A percentile compares a stretch with the other conserved stretches of the same genome.
These are phyloP conservation scores for Tortrix viridana DNA, from an alignment of 2,888 invertebrate genomes.

Conservation along the genomic window DNA sequence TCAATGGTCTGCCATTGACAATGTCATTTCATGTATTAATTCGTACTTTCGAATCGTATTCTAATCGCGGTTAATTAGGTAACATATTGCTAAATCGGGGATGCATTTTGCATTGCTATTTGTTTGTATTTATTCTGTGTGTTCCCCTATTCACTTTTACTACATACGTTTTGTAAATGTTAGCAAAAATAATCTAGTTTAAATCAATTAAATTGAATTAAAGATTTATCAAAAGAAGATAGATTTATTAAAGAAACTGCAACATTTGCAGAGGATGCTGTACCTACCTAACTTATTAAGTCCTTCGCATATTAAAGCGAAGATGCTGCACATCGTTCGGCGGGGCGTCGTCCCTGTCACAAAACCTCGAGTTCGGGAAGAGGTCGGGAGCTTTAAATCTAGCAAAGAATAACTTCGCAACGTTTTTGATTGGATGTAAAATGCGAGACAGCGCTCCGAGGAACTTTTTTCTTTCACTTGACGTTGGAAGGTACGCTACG, in stretches of 20 bases:
- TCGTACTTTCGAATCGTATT: too few relatives aligned
- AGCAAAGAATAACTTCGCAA: slow-evolving; percentile 36
- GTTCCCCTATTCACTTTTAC: too few relatives aligned
- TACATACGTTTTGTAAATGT: neutral
- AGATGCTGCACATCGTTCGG: slow-evolving; percentile 31
- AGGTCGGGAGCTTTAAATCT: slow-evolving; percentile 25
- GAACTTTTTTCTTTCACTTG: slow-evolving; percentile 38
- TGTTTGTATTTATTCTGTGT: too few relatives aligned
- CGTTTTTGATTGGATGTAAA: slow-evolving; percentile 41
- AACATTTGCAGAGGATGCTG: slow-evolving; percentile 29
- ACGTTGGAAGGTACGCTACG: slow-evolving; percentile 22
- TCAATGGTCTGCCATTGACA: too few relatives aligned
- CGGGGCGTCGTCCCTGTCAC: slow-evolving; percentile 21
- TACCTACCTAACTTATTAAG: slow-evolving; percentile 30
- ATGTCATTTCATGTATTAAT: too few relatives aligned
- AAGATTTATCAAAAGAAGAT: too few relatives aligned
- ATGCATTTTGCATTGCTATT: too few relatives aligned
- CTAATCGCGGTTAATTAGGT: too few relatives aligned
- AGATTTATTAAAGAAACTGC: slow-evolving; percentile 2
- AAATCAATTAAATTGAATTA: too few relatives aligned
- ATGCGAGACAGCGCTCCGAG: slow-evolving; percentile 36
- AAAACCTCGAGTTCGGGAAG: slow-evolving; percentile 21
- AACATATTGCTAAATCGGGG: too few relatives aligned
- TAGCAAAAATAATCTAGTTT: slow-evolving; percentile 7
- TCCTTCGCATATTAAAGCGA: slow-evolving; percentile 31